Base-by-base conservation (phyloP, 2,113 vertebrate genomes). In the Leptobrachium leishanense region DNA sequence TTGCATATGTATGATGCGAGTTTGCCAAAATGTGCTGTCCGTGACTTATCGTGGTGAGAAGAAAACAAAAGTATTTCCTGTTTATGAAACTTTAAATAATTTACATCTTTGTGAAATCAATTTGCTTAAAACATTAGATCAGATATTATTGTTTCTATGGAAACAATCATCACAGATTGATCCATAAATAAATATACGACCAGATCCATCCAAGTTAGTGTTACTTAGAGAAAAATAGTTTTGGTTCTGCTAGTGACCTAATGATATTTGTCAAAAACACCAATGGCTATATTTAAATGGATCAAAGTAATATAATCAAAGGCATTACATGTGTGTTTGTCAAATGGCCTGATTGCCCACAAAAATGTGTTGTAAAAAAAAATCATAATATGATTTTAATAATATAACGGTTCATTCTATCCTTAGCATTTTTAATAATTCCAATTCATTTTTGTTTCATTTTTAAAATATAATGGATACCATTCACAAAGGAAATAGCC, bases 31-130 rank as follows among this genome's bases (percentile, higher is more conserved):
- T 43, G 13, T 83, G 9, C 50, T 54, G 54, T 68, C 82, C 74
- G 83, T 81, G 43, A 72, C 53, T 10, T 81, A 12, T 7, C 72
- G 43, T 62, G 76, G 73, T 20, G 68, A 85, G 59, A 39, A 72
- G 67, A 83, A 74, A 77, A 65, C n/a, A 54, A 84, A 77, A 43
- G 31, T 73, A 57, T 75, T 77, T 83, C 46, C 72, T 82, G 7
- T 78, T 86, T 67, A 53, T 62, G 43, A 54, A 72, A 6, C 0
- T 59, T 43, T 82, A 81, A 72, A 15, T 68, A 66, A 0, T 76
- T 67, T 68, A 55, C 12, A 55, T 39, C 39, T 68, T 68, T 20
- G 7, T 55, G 40, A n/a, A 68, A 55, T n/a, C 39, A 57, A 74
- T 64, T 74, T 74, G 44, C 43, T 74, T 31, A 46, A 63, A 74